Evolutionary conservation across 2,888 invertebrate species (phyloP).

Genomic region (Agrilus mali): DNA sequence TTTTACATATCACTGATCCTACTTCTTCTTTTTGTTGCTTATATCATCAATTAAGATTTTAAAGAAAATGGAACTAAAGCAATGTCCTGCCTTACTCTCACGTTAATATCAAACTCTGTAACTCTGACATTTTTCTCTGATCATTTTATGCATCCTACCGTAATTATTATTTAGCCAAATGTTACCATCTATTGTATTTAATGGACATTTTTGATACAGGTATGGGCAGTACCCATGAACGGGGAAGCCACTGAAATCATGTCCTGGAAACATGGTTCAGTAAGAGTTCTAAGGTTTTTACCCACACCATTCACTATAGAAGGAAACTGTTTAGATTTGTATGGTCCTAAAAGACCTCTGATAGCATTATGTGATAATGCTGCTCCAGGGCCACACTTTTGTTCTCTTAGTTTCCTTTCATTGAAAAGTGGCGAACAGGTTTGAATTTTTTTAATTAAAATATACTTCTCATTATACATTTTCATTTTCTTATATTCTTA

Average conservation of each 20-base stretch:
- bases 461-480: conserved; percentile 1
- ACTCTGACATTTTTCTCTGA: too few species aligned
- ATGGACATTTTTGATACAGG: conserved; percentile 34
- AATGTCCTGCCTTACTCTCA: too few species aligned
- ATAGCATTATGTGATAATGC: conserved; percentile 83
- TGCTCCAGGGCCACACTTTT: conserved; percentile 63
- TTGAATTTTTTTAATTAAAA: conserved; percentile 8
- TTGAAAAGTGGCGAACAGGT: conserved; percentile 70
- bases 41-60: too few species aligned
- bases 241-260: conserved; percentile 93
- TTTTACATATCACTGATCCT: too few species aligned
- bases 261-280: conserved; percentile 86
- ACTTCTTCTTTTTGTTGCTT: too few species aligned
- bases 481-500: conserved; percentile 23
- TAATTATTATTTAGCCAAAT: too few species aligned
- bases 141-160: too few species aligned
- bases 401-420: conserved; percentile 74
- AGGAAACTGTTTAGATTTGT: conserved; percentile 50
- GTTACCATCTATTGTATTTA: too few species aligned
- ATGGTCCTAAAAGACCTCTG: conserved; percentile 69
- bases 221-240: conserved; percentile 75
- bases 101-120: too few species aligned
- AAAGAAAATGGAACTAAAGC: too few species aligned
- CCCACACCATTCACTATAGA: conserved; percentile 52
- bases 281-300: conserved; percentile 68